phyloP scores from a whole-genome alignment of 2,113 vertebrate species.

The rat (Rattus norvegicus) region DNA sequence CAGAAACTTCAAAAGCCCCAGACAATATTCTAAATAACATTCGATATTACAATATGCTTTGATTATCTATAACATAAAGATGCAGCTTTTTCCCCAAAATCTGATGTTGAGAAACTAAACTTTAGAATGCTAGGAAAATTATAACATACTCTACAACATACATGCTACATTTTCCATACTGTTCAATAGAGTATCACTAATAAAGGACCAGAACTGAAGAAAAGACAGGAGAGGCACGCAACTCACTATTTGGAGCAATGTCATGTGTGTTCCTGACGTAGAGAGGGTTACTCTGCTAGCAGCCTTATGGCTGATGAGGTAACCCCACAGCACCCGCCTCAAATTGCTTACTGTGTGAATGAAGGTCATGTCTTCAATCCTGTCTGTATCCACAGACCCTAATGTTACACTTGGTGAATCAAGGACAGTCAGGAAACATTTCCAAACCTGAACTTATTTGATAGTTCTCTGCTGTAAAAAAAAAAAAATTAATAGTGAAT shows the following conservation, averaged over 20 bases:
- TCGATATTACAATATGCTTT: neutral
- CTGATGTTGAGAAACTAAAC: constrained; percentile 20
- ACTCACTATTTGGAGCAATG: neutral
- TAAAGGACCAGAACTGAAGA: neutral
- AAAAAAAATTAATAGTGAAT: neutral
- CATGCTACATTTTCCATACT: neutral
- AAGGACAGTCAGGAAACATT: neutral
- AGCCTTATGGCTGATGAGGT: neutral
- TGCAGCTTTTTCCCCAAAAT: constrained; percentile 24
- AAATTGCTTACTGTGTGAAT: neutral
- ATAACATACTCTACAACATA: neutral
- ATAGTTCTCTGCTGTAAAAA: neutral
- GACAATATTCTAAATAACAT: constrained; percentile 20
- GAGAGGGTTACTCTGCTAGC: neutral
- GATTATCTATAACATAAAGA: constrained; percentile 26
- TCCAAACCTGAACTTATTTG: neutral
- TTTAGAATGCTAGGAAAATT: neutral
- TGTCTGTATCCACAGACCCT: neutral
- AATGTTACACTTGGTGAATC: neutral
- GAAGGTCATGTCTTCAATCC: neutral
- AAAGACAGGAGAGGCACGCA: neutral
- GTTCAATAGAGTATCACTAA: neutral
- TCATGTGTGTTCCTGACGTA: neutral
- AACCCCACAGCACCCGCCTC: neutral
- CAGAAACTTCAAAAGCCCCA: neutral